A percentile compares a stretch with the other conserved stretches of the same genome.
phyloP scores from a whole-genome alignment of 1,140 invertebrate species.

The Diplogasteroides magnus region DNA sequence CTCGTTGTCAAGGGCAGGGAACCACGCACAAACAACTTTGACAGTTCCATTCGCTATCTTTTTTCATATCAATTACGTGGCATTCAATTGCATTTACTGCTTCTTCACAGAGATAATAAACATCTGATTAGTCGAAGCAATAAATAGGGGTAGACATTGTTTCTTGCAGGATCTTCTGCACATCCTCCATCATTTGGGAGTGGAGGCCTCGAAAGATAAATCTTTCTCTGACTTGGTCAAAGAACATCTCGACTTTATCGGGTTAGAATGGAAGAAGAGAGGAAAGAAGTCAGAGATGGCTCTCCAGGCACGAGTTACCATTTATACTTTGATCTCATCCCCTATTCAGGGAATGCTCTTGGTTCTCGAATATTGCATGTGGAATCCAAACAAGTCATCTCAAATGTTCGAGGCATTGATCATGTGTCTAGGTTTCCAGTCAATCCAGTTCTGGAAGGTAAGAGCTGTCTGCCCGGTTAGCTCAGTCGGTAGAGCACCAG shows the following conservation, averaged over 20 bases:
- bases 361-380: constrained; percentile 29
- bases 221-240: neutral
- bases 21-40: too few relatives aligned
- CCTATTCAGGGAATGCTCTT: constrained; percentile 20
- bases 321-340: neutral
- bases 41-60: too few relatives aligned
- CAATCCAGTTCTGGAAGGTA: constrained; percentile 35
- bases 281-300: constrained; percentile 9
- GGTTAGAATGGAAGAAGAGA: constrained; percentile 10
- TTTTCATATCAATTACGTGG: too few relatives aligned
- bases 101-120: too few relatives aligned
- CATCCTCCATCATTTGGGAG: neutral
- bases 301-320: constrained; percentile 3
- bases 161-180: neutral
- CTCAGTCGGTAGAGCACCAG: constrained; percentile 56
- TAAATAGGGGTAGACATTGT: too few relatives aligned
- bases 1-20: too few relatives aligned
- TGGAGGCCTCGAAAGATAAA: neutral
- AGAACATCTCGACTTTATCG: constrained; percentile 2
- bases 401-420: constrained; percentile 27
- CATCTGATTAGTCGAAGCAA: too few relatives aligned
- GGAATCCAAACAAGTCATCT: constrained; percentile 23
- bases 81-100: too few relatives aligned
- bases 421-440: constrained; percentile 26
- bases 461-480: constrained; percentile 55